Percentiles rank a stretch among this genome's conserved stretches.
phyloP scores from a whole-genome alignment of 2,113 vertebrate species.

The Perognathus longimembris region DNA sequence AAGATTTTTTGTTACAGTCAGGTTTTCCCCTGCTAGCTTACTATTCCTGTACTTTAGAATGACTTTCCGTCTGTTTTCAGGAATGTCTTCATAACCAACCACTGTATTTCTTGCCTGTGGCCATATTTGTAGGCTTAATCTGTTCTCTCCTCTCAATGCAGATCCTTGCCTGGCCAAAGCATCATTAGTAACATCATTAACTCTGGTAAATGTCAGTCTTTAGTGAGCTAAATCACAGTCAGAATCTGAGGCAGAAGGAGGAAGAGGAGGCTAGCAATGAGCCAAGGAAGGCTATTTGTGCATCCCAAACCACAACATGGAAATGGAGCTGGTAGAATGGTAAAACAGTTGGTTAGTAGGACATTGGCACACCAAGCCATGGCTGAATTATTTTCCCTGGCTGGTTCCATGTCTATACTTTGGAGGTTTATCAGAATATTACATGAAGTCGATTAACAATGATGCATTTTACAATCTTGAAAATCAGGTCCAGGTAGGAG shows the following conservation, averaged over 20 bases:
- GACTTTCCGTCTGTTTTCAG: conserved; percentile 36
- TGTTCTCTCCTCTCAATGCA: background rate
- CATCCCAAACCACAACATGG: background rate
- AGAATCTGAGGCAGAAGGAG: background rate
- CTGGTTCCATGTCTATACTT: too few species aligned
- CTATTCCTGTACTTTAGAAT: conserved; percentile 64
- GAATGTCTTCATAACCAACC: conserved; percentile 53
- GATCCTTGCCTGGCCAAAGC: background rate
- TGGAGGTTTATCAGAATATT: background rate
- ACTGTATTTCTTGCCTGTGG: conserved; percentile 15
- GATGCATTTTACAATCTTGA: background rate
- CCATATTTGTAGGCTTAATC: background rate
- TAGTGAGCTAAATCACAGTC: rapidly evolving
- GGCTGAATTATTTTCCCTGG: rapidly evolving
- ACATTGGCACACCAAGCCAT: rapidly evolving
- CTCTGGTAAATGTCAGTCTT: background rate
- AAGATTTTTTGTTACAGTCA: conserved; percentile 50
- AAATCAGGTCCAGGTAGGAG: background rate
- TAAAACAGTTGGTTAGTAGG: background rate
- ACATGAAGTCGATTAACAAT: background rate
- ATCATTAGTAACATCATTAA: background rate
- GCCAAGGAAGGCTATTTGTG: background rate
- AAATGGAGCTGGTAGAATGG: rapidly evolving
- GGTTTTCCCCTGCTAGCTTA: conserved; percentile 35
- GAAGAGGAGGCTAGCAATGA: background rate